Evolutionary conservation across 2,113 vertebrate genomes (phyloP).

Genomic region (Tragelaphus buxtoni): DNA sequence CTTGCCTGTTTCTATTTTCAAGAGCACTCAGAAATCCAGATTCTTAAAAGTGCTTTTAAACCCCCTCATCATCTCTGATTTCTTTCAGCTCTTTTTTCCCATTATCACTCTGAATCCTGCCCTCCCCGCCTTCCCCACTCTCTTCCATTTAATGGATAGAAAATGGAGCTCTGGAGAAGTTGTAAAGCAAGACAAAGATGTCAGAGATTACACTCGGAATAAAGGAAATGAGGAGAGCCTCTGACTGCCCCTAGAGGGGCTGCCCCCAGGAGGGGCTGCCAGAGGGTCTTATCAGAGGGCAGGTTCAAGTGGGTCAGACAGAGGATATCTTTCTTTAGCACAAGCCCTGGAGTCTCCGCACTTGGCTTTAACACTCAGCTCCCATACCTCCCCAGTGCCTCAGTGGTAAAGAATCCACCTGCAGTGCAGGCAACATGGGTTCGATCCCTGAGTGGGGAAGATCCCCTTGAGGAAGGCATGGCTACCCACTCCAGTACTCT

Average conservation of each 20-base stretch:
- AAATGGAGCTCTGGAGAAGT: neutral
- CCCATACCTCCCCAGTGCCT: neutral
- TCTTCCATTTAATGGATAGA: neutral
- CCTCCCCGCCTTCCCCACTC: neutral
- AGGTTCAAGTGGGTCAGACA: neutral
- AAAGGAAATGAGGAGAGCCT: neutral
- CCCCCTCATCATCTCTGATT: neutral
- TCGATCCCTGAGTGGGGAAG: neutral
- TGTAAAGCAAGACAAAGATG: neutral
- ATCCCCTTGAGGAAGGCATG: neutral
- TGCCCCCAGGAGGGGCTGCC: neutral
- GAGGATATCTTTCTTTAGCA: neutral
- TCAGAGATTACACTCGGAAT: neutral
- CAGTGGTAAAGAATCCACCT: neutral
- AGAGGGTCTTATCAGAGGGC: neutral
- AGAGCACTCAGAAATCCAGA: neutral
- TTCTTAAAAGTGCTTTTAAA: neutral
- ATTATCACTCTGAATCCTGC: neutral
- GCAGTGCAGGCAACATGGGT: neutral
- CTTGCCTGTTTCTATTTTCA: neutral
- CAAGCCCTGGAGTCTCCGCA: neutral
- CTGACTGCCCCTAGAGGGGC: neutral
- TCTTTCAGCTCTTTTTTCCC: neutral
- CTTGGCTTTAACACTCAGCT: neutral
- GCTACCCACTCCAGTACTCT: neutral